A percentile compares a stretch with the other conserved stretches of the same genome.
Evolutionary conservation across 2,888 invertebrate genomes (phyloP).

Genomic region (Paralinhomoeus sp.): DNA sequence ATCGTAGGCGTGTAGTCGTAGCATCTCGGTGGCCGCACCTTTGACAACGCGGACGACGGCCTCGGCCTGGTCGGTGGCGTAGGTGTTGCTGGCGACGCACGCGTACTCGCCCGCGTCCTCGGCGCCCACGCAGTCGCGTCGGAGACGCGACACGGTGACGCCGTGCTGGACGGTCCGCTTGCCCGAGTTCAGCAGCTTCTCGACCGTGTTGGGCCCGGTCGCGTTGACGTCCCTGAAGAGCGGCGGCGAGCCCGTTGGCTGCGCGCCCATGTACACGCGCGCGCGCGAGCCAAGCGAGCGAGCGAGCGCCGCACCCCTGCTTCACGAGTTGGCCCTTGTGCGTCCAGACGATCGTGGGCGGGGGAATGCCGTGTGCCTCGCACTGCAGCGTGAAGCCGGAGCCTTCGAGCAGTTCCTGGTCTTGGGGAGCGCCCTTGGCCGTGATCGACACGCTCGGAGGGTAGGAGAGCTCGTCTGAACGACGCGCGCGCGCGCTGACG

Average conservation of each 20-base stretch:
- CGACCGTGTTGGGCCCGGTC: background rate
- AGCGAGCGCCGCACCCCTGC: background rate
- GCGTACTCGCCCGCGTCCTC: slow-evolving; percentile 46
- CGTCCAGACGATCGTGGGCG: slow-evolving; percentile 57
- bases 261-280: too few relatives aligned
- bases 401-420: background rate
- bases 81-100: slow-evolving; percentile 41
- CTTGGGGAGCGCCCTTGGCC: background rate
- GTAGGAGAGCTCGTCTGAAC: too few relatives aligned
- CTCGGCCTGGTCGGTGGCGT: slow-evolving; percentile 14
- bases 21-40: background rate
- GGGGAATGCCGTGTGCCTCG: slow-evolving; percentile 49
- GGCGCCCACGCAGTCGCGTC: slow-evolving; percentile 43
- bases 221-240: background rate
- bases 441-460: too few relatives aligned
- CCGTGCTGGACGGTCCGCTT: slow-evolving; percentile 7
- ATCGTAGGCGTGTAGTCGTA: background rate
- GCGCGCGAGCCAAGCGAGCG: too few relatives aligned
- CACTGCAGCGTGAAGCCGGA: slow-evolving; percentile 38
- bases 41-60: slow-evolving; percentile 13
- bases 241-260: too few relatives aligned
- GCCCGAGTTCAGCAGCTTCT: slow-evolving; percentile 1
- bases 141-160: slow-evolving; percentile 43
- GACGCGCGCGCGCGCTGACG: too few relatives aligned
- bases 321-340: slow-evolving; percentile 36